Evolutionary conservation across 2,888 invertebrate genomes (phyloP).

Genomic region (Oscheius sp.): DNA sequence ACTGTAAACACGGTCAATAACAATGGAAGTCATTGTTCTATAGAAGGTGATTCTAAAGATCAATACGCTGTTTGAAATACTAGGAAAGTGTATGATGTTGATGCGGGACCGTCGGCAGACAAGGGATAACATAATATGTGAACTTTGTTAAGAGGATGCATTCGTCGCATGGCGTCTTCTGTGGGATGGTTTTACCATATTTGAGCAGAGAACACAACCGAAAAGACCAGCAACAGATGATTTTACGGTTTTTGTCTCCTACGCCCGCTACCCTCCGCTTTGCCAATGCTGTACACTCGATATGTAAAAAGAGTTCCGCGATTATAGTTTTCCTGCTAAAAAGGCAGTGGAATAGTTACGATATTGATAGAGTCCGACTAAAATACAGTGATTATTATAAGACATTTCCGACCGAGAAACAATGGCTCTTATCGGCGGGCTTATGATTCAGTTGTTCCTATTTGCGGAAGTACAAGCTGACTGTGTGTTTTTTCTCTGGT

Average conservation of each 20-base stretch:
- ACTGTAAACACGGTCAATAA: neutral
- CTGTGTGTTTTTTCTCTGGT: too few species aligned
- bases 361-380: too few species aligned
- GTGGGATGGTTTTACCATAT: constrained; percentile 20
- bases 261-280: too few species aligned
- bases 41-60: neutral
- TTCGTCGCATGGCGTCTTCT: constrained; percentile 1
- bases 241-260: neutral
- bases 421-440: constrained; percentile 7
- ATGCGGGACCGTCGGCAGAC: neutral
- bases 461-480: constrained; percentile 16
- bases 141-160: neutral
- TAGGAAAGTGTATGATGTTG: neutral
- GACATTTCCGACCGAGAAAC: too few species aligned
- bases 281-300: too few species aligned
- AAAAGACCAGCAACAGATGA: constrained; percentile 18
- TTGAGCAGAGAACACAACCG: constrained; percentile 7
- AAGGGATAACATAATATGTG: neutral
- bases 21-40: neutral
- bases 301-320: too few species aligned
- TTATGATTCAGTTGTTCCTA: constrained; percentile 17
- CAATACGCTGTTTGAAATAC: neutral
- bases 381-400: too few species aligned
- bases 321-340: too few species aligned
- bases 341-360: too few species aligned